Evolutionary conservation across 1,140 invertebrate genomes (phyloP).

Genomic region (Tetramorium parvispinum): DNA sequence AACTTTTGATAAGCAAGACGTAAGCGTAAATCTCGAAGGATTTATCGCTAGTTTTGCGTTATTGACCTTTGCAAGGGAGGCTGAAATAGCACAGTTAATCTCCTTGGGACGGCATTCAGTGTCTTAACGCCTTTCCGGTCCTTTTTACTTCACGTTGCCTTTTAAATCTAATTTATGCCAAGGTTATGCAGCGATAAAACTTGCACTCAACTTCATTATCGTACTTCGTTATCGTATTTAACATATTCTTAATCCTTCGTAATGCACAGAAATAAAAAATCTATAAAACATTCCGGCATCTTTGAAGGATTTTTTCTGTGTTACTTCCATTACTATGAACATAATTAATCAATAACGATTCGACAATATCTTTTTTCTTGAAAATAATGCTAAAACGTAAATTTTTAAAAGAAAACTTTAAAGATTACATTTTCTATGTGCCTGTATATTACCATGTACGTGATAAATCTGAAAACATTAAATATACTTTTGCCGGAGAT

Average conservation of each 20-base stretch:
- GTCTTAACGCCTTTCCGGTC: slow-evolving; percentile 22
- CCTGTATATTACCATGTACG: neutral
- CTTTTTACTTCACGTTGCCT: slow-evolving; percentile 2
- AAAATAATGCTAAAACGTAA: neutral
- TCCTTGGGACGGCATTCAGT: neutral
- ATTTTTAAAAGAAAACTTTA: neutral
- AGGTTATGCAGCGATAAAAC: slow-evolving; percentile 21
- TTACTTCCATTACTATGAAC: neutral
- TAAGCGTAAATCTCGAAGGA: slow-evolving; percentile 67
- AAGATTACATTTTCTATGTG: neutral
- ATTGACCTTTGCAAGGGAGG: slow-evolving; percentile 66
- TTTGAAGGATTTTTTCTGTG: neutral
- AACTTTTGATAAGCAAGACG: slow-evolving; percentile 79
- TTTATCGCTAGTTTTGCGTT: slow-evolving; percentile 64
- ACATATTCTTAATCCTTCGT: neutral
- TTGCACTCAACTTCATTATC: neutral
- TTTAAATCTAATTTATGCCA: slow-evolving; percentile 40
- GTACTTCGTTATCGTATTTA: neutral
- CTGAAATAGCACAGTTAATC: slow-evolving; percentile 58
- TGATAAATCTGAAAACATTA: slow-evolving; percentile 3
- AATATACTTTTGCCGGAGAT: neutral
- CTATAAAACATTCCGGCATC: neutral
- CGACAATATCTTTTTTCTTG: neutral
- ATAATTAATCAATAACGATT: neutral
- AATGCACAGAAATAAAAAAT: neutral